Conservation (phyloP, 1,140 invertebrate species). For the Drosophila takahashii region DNA sequence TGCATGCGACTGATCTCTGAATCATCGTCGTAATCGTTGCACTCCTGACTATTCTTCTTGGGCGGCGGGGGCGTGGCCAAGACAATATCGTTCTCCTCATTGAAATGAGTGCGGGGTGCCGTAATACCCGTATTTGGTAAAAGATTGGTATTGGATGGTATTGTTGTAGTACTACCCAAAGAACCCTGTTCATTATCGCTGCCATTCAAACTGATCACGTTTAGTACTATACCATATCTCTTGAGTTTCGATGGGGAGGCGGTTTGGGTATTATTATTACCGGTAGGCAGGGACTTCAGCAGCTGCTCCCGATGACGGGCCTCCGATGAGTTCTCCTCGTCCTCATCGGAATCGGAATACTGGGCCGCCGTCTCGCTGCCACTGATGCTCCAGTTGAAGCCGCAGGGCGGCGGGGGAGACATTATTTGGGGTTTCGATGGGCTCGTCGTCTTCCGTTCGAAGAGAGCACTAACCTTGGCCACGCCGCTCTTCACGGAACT, state of each 20-base stretch:
- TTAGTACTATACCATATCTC: slow-evolving; percentile 82
- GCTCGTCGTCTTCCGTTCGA: slow-evolving; percentile 64
- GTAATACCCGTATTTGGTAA: neutral
- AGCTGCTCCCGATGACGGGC: slow-evolving; percentile 53
- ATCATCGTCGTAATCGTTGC: slow-evolving; percentile 75
- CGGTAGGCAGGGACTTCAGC: slow-evolving; percentile 40
- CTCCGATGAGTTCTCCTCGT: slow-evolving; percentile 57
- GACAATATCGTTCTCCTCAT: slow-evolving; percentile 78
- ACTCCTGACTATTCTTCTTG: slow-evolving; percentile 35
- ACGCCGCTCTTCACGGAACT: slow-evolving; percentile 60
- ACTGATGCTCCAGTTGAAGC: slow-evolving; percentile 82
- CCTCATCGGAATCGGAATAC: slow-evolving; percentile 70
- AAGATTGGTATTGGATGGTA: neutral
- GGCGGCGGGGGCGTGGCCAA: slow-evolving; percentile 70
- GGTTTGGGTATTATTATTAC: slow-evolving; percentile 6
- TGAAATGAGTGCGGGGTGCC: slow-evolving; percentile 69
- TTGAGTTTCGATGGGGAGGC: slow-evolving; percentile 61
- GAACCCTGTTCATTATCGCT: slow-evolving; percentile 15
- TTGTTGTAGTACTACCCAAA: neutral
- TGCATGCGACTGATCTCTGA: slow-evolving; percentile 84
- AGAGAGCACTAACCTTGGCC: slow-evolving; percentile 68
- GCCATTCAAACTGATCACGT: slow-evolving; percentile 72
- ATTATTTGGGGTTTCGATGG: slow-evolving; percentile 51
- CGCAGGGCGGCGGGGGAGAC: slow-evolving; percentile 81
- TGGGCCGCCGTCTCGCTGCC: slow-evolving; percentile 59